These are phyloP conservation scores for Clarias laeviceps DNA, from an alignment of 2,797 vertebrate species.

Conservation along the genomic window DNA sequence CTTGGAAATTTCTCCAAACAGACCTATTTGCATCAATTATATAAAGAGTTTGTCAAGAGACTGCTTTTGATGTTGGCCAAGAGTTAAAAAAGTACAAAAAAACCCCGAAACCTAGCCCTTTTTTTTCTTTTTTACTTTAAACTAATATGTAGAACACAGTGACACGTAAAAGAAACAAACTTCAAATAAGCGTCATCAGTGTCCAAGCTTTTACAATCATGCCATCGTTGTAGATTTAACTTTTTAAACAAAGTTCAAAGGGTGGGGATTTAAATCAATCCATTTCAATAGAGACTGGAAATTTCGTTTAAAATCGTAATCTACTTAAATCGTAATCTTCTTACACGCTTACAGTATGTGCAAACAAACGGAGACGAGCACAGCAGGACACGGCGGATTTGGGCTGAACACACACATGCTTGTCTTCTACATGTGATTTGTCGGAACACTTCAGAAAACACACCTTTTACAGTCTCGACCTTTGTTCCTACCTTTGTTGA, in stretches of 20 bases:
- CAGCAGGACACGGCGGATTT: neutral
- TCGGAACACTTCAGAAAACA: neutral
- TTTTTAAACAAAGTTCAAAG: neutral
- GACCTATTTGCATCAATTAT: neutral
- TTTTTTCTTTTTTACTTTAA: neutral
- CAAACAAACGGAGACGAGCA: neutral
- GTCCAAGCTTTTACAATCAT: conserved; percentile 1
- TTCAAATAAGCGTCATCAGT: neutral
- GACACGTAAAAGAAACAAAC: neutral
- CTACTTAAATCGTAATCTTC: neutral
- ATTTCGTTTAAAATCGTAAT: neutral
- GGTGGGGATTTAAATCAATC: neutral
- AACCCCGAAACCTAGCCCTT: neutral
- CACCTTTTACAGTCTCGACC: neutral
- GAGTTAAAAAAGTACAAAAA: neutral
- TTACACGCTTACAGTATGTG: neutral
- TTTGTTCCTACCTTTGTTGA: neutral
- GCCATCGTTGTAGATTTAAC: neutral
- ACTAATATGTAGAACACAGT: too few relatives aligned
- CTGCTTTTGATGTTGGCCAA: neutral
- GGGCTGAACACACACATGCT: neutral
- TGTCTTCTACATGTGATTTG: too few relatives aligned
- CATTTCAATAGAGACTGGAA: neutral
- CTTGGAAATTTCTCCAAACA: neutral
- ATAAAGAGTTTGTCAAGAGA: neutral